Evolutionary conservation across 1,140 invertebrate species (phyloP).

Genomic region (Drosophila parabipectinata): DNA sequence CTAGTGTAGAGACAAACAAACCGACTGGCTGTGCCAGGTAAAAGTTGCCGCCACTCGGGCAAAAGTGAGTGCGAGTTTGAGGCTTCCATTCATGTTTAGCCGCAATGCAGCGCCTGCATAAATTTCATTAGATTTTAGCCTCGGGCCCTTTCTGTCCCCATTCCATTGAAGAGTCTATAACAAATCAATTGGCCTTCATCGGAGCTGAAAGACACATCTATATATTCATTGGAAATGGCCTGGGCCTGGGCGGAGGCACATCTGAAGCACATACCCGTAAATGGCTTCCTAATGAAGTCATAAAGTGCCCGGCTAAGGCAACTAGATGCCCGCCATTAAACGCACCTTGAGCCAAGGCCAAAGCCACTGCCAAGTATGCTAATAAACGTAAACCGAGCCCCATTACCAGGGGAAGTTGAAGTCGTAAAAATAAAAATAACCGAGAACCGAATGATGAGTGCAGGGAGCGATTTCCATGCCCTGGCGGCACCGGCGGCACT

Average conservation of each 20-base stretch:
- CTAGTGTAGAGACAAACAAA: constrained; percentile 34
- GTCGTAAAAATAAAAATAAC: constrained; percentile 67
- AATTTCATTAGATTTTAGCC: constrained; percentile 81
- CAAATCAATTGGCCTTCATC: constrained; percentile 75
- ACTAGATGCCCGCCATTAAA: constrained; percentile 72
- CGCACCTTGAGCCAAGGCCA: constrained; percentile 65
- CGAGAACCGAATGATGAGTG: constrained; percentile 36
- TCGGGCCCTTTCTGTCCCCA: constrained; percentile 4
- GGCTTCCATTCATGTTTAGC: constrained; percentile 65
- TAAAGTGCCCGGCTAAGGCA: constrained; percentile 65
- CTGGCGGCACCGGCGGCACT: background rate
- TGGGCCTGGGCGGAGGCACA: constrained; percentile 5
- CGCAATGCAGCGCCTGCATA: constrained; percentile 78
- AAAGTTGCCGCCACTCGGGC: constrained; percentile 61
- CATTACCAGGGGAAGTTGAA: constrained; percentile 62
- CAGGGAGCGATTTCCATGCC: constrained; percentile 19
- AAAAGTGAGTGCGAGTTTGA: constrained; percentile 27
- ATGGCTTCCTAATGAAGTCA: constrained; percentile 75
- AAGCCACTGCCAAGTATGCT: constrained; percentile 73
- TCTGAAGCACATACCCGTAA: constrained; percentile 56
- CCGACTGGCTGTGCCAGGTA: constrained; percentile 58
- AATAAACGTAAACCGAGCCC: constrained; percentile 74
- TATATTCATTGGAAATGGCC: constrained; percentile 10
- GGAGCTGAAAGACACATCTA: constrained; percentile 5
- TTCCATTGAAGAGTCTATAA: constrained; percentile 31